A percentile compares a stretch with the other conserved stretches of the same genome.
These are phyloP conservation scores for Mythimna lalbum DNA, from an alignment of 2,888 invertebrate species.

Conservation along the genomic window DNA sequence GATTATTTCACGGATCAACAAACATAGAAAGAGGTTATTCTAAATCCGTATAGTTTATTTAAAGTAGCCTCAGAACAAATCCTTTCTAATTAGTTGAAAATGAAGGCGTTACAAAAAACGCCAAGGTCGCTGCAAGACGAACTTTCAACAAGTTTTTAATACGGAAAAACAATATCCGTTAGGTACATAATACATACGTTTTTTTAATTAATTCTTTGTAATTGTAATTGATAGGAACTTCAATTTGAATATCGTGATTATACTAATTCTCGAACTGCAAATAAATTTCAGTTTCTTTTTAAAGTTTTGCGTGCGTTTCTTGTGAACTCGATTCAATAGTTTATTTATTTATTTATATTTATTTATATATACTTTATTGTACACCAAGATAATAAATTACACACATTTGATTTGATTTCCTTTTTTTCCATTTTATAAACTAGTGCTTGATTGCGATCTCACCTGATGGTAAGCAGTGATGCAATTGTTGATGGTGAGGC, in stretches of 20 bases:
- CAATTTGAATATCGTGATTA: slow-evolving; percentile 10
- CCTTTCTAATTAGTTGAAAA: slow-evolving; percentile 64
- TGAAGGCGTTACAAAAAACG: slow-evolving; percentile 44
- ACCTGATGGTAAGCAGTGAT: not conserved
- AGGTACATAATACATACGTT: slow-evolving; percentile 37
- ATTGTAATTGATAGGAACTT: slow-evolving; percentile 19
- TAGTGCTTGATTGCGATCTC: not conserved
- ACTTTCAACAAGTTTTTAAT: slow-evolving; percentile 67
- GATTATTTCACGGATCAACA: slow-evolving; percentile 32
- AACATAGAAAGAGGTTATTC: slow-evolving; percentile 25
- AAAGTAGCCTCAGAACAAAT: slow-evolving; percentile 32
- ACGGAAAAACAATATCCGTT: slow-evolving; percentile 69
- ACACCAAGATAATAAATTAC: no score
- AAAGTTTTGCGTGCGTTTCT: not conserved
- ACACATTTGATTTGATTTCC: no score
- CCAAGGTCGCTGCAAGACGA: slow-evolving; percentile 67
- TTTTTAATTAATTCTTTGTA: slow-evolving; percentile 49
- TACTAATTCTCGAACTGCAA: slow-evolving; percentile 1
- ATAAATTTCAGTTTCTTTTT: not conserved
- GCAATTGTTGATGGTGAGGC: no score
- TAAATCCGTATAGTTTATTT: slow-evolving; percentile 39
- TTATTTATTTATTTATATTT: no score
- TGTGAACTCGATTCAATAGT: not conserved
- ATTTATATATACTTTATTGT: no score
- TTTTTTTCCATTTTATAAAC: not conserved